Evolutionary conservation across 2,797 vertebrate genomes (phyloP).

Genomic region (Acipenser ruthenus): DNA sequence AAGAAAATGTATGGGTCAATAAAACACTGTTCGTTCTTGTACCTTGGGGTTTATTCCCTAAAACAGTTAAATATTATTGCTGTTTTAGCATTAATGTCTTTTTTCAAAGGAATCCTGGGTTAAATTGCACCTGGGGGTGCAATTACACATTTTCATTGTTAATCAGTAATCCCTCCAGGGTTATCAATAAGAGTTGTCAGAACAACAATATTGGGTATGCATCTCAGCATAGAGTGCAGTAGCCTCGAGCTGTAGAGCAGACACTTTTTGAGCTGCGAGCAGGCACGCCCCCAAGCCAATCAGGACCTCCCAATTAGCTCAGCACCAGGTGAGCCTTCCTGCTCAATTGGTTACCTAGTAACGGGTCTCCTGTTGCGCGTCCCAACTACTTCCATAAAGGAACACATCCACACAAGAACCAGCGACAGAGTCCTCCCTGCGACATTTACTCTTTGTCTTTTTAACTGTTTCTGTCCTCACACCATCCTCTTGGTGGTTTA

Average conservation of each 20-base stretch:
- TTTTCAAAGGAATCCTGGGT: conserved; percentile 9
- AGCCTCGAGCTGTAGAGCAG: neutral
- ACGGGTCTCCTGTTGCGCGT: too few relatives aligned
- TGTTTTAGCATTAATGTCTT: neutral
- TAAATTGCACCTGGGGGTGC: conserved; percentile 2
- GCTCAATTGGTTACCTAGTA: too few relatives aligned
- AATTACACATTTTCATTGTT: conserved; percentile 7
- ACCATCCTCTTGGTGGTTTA: conserved; percentile 76
- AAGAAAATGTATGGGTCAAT: conserved; percentile 7
- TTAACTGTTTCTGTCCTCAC: conserved; percentile 66
- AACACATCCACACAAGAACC: too few relatives aligned
- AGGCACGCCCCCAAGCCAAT: too few relatives aligned
- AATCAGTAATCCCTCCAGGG: conserved; percentile 7
- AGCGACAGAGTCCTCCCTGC: too few relatives aligned
- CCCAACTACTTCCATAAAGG: too few relatives aligned
- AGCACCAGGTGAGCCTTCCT: too few relatives aligned
- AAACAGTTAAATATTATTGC: conserved; percentile 1
- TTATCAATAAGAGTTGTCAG: conserved; percentile 6
- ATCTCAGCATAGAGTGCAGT: neutral
- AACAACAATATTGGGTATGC: conserved; percentile 9
- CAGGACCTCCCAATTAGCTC: too few relatives aligned
- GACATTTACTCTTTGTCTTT: conserved; percentile 31
- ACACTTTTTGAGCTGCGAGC: too few relatives aligned
- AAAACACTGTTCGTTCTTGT: neutral
- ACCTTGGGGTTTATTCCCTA: conserved; percentile 7